A percentile compares a stretch with the other conserved stretches of the same genome.
phyloP scores from a whole-genome alignment of 2,113 vertebrate species.

The Murina feae region DNA sequence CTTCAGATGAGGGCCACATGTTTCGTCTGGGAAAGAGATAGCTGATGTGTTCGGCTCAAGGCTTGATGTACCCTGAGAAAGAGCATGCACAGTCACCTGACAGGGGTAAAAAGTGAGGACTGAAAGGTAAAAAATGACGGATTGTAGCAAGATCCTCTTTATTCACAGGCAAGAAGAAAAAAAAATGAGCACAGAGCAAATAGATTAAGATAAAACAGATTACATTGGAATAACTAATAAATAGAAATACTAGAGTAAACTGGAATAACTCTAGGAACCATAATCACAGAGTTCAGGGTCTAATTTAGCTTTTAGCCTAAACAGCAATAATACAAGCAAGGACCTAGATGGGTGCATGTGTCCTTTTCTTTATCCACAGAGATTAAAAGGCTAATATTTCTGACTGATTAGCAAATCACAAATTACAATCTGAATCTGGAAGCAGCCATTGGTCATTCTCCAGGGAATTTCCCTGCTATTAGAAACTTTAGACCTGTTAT shows the following conservation, averaged over 20 bases:
- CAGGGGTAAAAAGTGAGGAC: not conserved
- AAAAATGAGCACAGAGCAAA: not conserved
- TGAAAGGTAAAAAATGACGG: not conserved
- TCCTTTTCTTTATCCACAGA: not conserved
- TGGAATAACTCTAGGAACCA: not conserved
- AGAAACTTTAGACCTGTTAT: accelerated
- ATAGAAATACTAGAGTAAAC: not conserved
- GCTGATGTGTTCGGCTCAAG: not conserved
- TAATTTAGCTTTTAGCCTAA: not conserved
- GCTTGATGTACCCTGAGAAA: not conserved
- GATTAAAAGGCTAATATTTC: not conserved
- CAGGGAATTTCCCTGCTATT: not conserved
- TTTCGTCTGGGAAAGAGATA: not conserved
- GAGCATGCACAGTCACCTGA: not conserved
- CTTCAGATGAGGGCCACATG: not conserved
- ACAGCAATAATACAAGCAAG: not conserved
- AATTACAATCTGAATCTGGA: not conserved
- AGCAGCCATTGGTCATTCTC: not conserved
- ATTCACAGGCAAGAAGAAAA: not conserved
- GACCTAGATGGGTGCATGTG: not conserved
- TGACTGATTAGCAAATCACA: not conserved
- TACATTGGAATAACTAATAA: not conserved
- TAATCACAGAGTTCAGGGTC: not conserved
- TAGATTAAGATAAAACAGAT: not conserved
- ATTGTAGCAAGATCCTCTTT: not conserved